A percentile compares a stretch with the other conserved stretches of the same genome.
These are phyloP conservation scores for Cryptosula pallasiana DNA, from an alignment of 2,888 invertebrate genomes.

Conservation along the genomic window DNA sequence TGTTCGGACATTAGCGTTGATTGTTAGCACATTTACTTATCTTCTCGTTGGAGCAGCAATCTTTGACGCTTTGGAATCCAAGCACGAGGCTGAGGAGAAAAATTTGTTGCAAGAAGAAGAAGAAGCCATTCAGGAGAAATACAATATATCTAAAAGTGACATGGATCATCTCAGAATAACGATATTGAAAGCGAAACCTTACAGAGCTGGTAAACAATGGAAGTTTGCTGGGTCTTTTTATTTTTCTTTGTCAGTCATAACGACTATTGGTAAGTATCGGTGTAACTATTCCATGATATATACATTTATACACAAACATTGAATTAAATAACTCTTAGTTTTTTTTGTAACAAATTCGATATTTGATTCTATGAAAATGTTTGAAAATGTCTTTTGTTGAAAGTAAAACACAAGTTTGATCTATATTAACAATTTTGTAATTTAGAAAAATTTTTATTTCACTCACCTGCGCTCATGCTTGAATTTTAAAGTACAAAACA, in stretches of 20 bases:
- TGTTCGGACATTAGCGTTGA: conserved; percentile 91
- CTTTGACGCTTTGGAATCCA: conserved; percentile 94
- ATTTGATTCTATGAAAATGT: no score
- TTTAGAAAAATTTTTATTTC: no score
- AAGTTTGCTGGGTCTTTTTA: conserved; percentile 99
- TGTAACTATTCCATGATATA: no score
- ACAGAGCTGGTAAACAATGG: conserved; percentile 98
- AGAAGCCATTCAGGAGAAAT: conserved; percentile 59
- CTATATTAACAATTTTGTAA: no score
- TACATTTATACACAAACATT: no score
- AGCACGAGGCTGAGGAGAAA: conserved; percentile 82
- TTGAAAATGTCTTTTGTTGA: no score
- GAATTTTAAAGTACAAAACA: no score
- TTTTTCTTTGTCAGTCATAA: conserved; percentile 95
- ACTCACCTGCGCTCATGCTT: no score
- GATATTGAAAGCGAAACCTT: conserved; percentile 92
- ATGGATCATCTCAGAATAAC: conserved; percentile 83
- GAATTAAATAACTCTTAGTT: no score
- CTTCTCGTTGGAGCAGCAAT: conserved; percentile 96
- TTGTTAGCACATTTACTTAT: conserved; percentile 99
- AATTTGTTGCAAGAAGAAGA: conserved; percentile 61
- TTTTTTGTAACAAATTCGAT: no score
- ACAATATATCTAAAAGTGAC: conserved; percentile 88
- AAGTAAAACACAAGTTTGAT: no score
- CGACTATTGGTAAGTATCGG: conserved; percentile 88